These are phyloP conservation scores for Rhegmatorhina hoffmannsi DNA, from an alignment of 2,113 vertebrate species.

Conservation along the genomic window DNA sequence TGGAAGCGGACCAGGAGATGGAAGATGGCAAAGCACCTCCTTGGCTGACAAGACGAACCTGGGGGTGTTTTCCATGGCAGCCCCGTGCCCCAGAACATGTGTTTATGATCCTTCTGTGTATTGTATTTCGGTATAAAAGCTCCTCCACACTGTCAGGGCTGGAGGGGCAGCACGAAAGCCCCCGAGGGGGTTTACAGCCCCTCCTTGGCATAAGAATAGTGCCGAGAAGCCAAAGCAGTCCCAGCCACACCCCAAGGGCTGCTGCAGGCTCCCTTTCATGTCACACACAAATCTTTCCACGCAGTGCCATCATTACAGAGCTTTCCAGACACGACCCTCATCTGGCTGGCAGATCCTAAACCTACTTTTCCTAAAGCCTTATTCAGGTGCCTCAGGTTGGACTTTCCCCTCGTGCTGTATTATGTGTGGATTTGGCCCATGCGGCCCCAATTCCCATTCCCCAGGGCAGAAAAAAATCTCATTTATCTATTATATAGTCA, in stretches of 20 bases:
- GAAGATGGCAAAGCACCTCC: neutral
- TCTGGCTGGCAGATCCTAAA: neutral
- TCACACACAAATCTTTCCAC: constrained; percentile 54
- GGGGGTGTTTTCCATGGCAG: constrained; percentile 71
- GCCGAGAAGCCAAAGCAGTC: constrained; percentile 51
- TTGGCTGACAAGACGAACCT: neutral
- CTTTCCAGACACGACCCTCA: neutral
- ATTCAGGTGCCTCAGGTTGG: neutral
- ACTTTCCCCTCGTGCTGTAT: neutral
- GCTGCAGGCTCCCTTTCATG: constrained; percentile 9
- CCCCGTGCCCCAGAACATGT: constrained; percentile 62
- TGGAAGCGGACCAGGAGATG: neutral
- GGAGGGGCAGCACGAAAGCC: constrained; percentile 56
- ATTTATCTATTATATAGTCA: neutral
- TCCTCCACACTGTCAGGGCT: constrained; percentile 31
- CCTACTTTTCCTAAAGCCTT: neutral
- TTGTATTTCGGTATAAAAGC: constrained; percentile 77
- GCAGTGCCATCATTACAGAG: neutral
- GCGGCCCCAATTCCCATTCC: neutral
- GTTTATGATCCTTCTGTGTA: constrained; percentile 74
- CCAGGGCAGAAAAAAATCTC: neutral
- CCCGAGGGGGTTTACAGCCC: constrained; percentile 71
- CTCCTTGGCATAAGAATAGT: constrained; percentile 74
- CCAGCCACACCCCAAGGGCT: constrained; percentile 57
- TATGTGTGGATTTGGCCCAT: neutral